These are phyloP conservation scores for Cnemophilus loriae DNA, from an alignment of 2,113 vertebrate genomes.

Conservation along the genomic window DNA sequence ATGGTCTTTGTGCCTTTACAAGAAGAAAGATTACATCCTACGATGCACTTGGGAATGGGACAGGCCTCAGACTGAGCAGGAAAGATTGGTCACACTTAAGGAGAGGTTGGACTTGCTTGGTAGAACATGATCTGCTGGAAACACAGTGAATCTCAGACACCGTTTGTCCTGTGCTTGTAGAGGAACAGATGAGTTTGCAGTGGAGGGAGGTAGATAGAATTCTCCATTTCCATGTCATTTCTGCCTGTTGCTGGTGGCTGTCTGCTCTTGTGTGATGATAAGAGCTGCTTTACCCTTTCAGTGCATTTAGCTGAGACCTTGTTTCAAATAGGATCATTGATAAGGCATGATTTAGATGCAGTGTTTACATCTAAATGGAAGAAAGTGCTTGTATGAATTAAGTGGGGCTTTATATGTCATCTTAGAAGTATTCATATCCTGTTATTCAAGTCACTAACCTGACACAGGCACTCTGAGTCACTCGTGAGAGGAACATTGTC, in stretches of 20 bases:
- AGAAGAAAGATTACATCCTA: background rate
- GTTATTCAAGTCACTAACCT: background rate
- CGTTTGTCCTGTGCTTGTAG: background rate
- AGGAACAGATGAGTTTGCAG: background rate
- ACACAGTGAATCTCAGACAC: background rate
- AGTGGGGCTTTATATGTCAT: background rate
- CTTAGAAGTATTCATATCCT: constrained; percentile 12
- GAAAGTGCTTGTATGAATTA: background rate
- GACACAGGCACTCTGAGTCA: background rate
- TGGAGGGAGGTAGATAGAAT: background rate
- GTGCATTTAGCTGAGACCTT: background rate
- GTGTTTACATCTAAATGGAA: background rate
- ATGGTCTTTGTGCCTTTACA: background rate
- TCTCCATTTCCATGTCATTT: background rate
- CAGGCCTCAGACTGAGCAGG: background rate
- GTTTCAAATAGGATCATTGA: background rate
- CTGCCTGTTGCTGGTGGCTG: background rate
- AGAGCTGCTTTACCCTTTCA: background rate
- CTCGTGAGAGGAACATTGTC: background rate
- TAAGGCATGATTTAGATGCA: too few relatives aligned
- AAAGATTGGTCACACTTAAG: background rate
- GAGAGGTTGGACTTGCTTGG: background rate
- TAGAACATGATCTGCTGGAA: background rate
- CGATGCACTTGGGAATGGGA: background rate
- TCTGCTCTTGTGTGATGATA: background rate